Evolutionary conservation across 1,140 invertebrate species (phyloP), one percentile per base, ranked within the genome.

Genomic region (Parasteatoda tepidariorum): DNA sequence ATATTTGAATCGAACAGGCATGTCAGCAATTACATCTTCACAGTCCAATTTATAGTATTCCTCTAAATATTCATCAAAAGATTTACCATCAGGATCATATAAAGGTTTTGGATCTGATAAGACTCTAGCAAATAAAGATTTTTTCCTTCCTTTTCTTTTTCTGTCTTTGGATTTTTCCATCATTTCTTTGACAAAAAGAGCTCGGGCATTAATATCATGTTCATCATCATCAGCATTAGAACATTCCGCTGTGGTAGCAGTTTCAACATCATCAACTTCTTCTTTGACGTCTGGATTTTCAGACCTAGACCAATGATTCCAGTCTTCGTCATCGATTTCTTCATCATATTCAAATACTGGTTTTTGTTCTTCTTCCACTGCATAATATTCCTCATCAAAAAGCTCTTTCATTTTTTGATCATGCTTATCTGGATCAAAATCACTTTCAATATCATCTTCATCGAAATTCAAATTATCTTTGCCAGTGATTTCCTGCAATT

Each of bases 41-140:
- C 94, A 98, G 89, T 98, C 95, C 84, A 98, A 90, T 85, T 94
- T 93, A 87, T 98, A 98, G 89, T 98, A 98, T 88, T 98, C 96
- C 88, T 98, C 95, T 87, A 97, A 92, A 88, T 98, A 98, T 86
- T 98, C 91, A 64, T 94, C 91, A 90, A 96, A 97, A 0, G 93
- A 70, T 78, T 85, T 84, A 13, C 68, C 71, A 57, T 64, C 26
- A 0, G 96, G 95, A 91, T 98, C 92, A 89, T 95, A 97, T 66
- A 92, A 91, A 0, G 96, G 96, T 88, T 96, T 97, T 85, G 89
- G 87, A 67, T 92, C 91, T 2, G 91, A 89, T 2, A 96, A 87
- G 31, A 93, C 91, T 87, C 94, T 91, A 41, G 92, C 92, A 85
- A 96, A 93, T 86, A 94, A 86, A 0, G 89, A 89, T 92, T 86